Evolutionary conservation across 2,113 vertebrate genomes (phyloP), one percentile per base, ranked within the genome.

Genomic region (Semnopithecus entellus): DNA sequence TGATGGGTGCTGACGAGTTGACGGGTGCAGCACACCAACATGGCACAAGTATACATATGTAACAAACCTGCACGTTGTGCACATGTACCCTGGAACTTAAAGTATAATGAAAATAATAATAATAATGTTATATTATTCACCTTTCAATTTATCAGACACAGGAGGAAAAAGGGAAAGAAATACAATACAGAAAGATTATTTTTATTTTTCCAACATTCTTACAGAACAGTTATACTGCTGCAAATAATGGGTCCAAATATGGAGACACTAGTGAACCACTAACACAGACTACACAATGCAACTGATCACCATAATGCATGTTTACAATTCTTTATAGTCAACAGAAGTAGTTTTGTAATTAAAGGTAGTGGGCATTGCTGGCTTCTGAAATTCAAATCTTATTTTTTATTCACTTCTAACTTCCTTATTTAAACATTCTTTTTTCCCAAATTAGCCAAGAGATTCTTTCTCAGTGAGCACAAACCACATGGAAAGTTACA

Each of bases 391-490:
- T 88, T 96, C 66, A 96, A 93, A 90, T 80, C 72, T 78, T 95
- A 90, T 81, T 96, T 97, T 96, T 97, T 14, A 96, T 94, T 97
- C 95, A 91, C 50, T 98, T 96, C 81, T 94, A 96, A 96, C 90
- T 94, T 97, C 85, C 94, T 97, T 97, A 96, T 96, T 96, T 98
- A 98, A 98, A 96, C 98, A 98, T 97, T 96, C 73, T 94, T 96
- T 95, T 93, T 79, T 96, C 89, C 68, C 52, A 95, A 87, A 89
- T 93, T 94, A 96, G 73, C 83, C 93, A 90, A 94, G 45, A 98
- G 94, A 98, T 97, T 98, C 95, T 96, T 98, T 97, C 73, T 94
- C 89, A 84, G 88, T 98, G 97, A 98, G 92, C 72, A 72, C 90
- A 97, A 98, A 75, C 93, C 95, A 96, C 97, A 97, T 89, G 91